These are phyloP conservation scores for Myrmecobius fasciatus DNA, from an alignment of 2,113 vertebrate genomes.

Conservation along the genomic window DNA sequence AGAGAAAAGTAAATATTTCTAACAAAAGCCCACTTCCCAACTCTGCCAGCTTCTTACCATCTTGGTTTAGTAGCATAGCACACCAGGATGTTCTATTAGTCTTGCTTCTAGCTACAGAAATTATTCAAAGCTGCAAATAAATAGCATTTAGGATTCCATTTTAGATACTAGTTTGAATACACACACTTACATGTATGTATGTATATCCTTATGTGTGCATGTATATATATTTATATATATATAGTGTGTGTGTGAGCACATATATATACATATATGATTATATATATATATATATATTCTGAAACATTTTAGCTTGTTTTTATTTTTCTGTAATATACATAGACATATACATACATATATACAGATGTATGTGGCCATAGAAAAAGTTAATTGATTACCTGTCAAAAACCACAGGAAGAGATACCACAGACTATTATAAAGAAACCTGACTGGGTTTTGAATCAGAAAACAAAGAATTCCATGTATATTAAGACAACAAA, in stretches of 20 bases:
- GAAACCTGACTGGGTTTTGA: not conserved
- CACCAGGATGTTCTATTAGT: not conserved
- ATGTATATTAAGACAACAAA: not conserved
- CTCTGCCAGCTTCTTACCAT: not conserved
- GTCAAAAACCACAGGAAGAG: not conserved
- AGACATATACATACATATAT: not conserved
- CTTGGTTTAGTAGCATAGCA: not conserved
- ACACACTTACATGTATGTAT: too few species aligned
- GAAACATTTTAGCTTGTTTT: not conserved
- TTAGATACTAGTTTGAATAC: not conserved
- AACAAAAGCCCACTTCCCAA: not conserved
- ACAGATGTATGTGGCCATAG: not conserved
- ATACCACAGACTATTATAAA: not conserved
- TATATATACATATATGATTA: too few species aligned
- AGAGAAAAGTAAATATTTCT: not conserved
- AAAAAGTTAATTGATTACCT: not conserved
- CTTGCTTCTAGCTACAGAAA: not conserved
- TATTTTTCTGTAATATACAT: not conserved
- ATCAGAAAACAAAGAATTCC: not conserved
- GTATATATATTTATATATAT: too few species aligned
- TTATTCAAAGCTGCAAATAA: not conserved
- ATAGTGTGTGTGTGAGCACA: too few species aligned
- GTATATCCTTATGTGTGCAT: not conserved
- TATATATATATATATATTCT: not conserved
- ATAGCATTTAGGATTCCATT: not conserved